Evolutionary conservation across 2,888 invertebrate genomes (phyloP).

Genomic region (Flabesymbios commensalis): DNA sequence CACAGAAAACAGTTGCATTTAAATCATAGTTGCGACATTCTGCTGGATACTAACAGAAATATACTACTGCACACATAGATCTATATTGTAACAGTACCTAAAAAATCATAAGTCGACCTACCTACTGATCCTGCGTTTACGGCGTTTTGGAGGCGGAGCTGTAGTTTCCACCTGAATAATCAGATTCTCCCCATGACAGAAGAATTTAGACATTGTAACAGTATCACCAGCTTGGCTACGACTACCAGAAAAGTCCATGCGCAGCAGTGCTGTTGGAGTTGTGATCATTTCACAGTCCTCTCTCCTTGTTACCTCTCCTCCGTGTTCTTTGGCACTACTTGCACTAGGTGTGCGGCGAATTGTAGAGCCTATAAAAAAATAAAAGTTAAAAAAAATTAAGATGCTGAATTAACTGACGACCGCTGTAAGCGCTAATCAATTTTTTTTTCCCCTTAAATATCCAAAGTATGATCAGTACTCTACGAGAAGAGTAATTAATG

Average conservation of each 20-base stretch:
- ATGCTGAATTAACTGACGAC: too few species aligned
- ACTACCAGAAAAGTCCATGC: conserved; percentile 33
- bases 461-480: too few species aligned
- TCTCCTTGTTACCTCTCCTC: conserved; percentile 39
- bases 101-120: not conserved
- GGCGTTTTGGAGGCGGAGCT: conserved; percentile 62
- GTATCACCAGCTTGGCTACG: conserved; percentile 58
- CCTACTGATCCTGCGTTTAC: conserved; percentile 20
- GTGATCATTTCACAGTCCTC: conserved; percentile 43
- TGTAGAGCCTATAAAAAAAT: too few species aligned
- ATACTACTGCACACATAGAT: too few species aligned
- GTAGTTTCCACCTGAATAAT: conserved; percentile 71
- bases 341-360: conserved; percentile 45
- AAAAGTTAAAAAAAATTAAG: too few species aligned
- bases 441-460: too few species aligned
- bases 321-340: conserved; percentile 33
- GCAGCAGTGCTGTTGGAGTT: conserved; percentile 44
- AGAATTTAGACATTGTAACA: conserved; percentile 66
- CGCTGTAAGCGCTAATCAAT: too few species aligned
- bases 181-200: conserved; percentile 67
- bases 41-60: too few species aligned
- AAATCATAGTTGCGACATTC: too few species aligned
- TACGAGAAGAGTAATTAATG: too few species aligned
- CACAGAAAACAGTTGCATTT: too few species aligned
- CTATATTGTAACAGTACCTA: not conserved